These are phyloP conservation scores for Bergia puertoricense DNA, from an alignment of 92 coral and sea anemone species.

Conservation along the genomic window DNA sequence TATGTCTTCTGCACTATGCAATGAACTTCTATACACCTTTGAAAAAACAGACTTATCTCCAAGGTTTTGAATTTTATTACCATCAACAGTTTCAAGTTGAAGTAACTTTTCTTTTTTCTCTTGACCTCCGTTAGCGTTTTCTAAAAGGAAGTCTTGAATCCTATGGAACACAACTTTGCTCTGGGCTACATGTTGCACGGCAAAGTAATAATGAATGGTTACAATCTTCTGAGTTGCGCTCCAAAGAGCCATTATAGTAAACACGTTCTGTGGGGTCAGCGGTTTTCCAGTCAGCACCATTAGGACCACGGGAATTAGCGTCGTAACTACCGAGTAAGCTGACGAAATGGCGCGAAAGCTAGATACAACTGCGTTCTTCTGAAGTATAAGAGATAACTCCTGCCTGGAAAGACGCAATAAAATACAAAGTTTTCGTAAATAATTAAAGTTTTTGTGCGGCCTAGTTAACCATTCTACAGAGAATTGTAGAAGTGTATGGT, in stretches of 20 bases:
- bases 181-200: conserved; percentile 4
- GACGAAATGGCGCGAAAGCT: conserved; percentile 21
- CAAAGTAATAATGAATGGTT: not conserved
- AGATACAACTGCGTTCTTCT: conserved; percentile 15
- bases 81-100: not conserved
- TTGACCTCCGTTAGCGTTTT: not conserved
- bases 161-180: not conserved
- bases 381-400: not conserved
- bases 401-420: not conserved
- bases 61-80: not conserved
- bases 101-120: not conserved
- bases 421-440: not conserved
- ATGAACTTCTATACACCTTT: not conserved
- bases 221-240: conserved; percentile 1
- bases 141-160: not conserved
- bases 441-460: not conserved
- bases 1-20: not conserved
- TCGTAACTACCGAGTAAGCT: not conserved
- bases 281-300: conserved; percentile 23
- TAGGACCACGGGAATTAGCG: not conserved
- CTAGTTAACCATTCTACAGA: too few species aligned
- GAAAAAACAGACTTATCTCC: not conserved
- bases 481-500: too few species aligned
- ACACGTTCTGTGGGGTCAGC: conserved; percentile 20
- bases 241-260: conserved; percentile 23